These are phyloP conservation scores for Leptinotarsa undecemlineata DNA, from an alignment of 1,140 invertebrate species.

Conservation along the genomic window DNA sequence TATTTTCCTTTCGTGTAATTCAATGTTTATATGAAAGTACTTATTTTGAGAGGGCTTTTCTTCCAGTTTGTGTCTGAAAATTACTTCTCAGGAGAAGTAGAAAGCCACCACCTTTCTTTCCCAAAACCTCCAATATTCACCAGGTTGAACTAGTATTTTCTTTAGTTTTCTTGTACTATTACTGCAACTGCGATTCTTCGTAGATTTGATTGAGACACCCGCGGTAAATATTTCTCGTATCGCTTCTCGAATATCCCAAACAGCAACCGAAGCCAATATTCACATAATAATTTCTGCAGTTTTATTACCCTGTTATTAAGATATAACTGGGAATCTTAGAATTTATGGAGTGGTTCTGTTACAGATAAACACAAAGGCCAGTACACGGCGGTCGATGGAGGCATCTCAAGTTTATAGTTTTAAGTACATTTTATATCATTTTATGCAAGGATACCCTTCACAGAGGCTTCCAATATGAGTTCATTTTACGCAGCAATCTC, in stretches of 20 bases:
- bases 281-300: constrained; percentile 3
- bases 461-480: background rate
- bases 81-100: no score
- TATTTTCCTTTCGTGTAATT: no score
- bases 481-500: background rate
- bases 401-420: background rate
- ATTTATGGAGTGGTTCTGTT: constrained; percentile 5
- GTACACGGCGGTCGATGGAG: background rate
- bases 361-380: constrained; percentile 2
- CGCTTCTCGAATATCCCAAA: background rate
- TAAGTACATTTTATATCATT: constrained; percentile 1
- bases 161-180: no score
- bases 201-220: no score
- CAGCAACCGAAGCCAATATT: constrained; percentile 7
- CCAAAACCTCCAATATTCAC: no score
- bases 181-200: no score
- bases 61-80: no score
- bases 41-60: no score
- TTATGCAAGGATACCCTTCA: background rate
- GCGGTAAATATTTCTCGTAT: background rate
- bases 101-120: no score
- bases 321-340: background rate
- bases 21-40: no score
- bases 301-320: background rate
- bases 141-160: no score